Evolutionary conservation across 2,113 vertebrate genomes (phyloP).

Genomic region (Xenopus tropicalis): DNA sequence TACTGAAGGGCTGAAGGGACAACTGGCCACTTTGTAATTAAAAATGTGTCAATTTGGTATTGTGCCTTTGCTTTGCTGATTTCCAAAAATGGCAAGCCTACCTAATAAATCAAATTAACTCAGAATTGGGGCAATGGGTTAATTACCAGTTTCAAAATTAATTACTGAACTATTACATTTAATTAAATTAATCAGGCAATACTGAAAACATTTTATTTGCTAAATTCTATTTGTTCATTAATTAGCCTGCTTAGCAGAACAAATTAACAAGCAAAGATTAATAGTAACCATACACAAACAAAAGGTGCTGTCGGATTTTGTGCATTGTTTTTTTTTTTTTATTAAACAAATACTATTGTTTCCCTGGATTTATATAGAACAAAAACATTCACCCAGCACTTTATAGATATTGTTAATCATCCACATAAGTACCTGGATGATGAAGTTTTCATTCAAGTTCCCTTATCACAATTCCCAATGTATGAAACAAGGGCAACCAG

Average conservation of each 20-base stretch:
- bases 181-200: conserved; percentile 59
- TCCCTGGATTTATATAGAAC: too few species aligned
- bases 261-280: conserved; percentile 21
- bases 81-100: conserved; percentile 42
- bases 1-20: neutral
- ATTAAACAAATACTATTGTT: too few species aligned
- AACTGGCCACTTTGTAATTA: conserved; percentile 18
- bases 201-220: conserved; percentile 62
- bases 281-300: too few species aligned
- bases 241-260: conserved; percentile 50
- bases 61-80: conserved; percentile 13
- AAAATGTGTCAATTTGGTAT: conserved; percentile 16
- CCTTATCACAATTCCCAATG: too few species aligned
- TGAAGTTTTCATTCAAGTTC: too few species aligned
- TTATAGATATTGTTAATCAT: too few species aligned
- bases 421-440: too few species aligned
- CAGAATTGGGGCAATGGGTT: conserved; percentile 50
- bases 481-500: too few species aligned
- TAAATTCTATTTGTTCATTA: conserved; percentile 58
- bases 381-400: too few species aligned
- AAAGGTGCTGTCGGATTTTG: too few species aligned
- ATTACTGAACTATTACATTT: conserved; percentile 61
- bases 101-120: conserved; percentile 50
- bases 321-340: too few species aligned
- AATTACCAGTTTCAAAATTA: conserved; percentile 59